Evolutionary conservation across 2,888 invertebrate genomes (phyloP), one percentile per base, ranked within the genome.

Genomic region (Oxytorus armatus): DNA sequence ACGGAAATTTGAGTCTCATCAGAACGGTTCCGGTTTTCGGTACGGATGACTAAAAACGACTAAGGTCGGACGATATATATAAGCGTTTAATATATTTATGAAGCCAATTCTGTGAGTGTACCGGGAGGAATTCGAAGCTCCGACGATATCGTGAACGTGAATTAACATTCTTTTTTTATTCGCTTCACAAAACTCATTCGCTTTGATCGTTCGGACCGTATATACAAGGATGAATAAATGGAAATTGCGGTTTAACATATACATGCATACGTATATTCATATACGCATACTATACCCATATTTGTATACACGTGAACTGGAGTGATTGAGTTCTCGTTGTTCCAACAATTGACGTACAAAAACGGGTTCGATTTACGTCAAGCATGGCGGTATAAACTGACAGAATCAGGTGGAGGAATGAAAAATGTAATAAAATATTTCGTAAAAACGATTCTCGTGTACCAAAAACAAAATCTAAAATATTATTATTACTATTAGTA

Each of bases 321-420:
- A 44, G 29, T 29, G 29, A 3, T 29, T 29, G 29, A 29, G 29
- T 33, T 51, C 16, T 29, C 23, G 25, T 18, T 3, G 42, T 72
- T 39, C 42, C 51, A 42, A 39, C 29, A 16, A 65, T 53, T 29
- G 25, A 44, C 53, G 42, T 42, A 21, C 63, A 72, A 14, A 39
- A 53, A 16, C 47, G 14, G 5, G 2, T 29, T 63, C 25, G 7
- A 51, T 39, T n/a, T 18, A 47, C 10, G n/a, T 21, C 33, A 23
- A 49, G 11, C 14, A 3, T 10, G 14, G 1, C 16, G n/a, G 0
- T 42, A 14, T 0, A 23, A 2, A 42, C 23, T 42, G 23, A 61
- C 23, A n/a, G 18, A 61, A 42, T 61, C 14, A 39, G 0, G n/a
- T 23, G 1, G 3, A 42, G 5, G 11, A 23, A 21, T 3, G 36